phyloP scores from a whole-genome alignment of 2,797 vertebrate genomes.

The Arremon brunneinucha region DNA sequence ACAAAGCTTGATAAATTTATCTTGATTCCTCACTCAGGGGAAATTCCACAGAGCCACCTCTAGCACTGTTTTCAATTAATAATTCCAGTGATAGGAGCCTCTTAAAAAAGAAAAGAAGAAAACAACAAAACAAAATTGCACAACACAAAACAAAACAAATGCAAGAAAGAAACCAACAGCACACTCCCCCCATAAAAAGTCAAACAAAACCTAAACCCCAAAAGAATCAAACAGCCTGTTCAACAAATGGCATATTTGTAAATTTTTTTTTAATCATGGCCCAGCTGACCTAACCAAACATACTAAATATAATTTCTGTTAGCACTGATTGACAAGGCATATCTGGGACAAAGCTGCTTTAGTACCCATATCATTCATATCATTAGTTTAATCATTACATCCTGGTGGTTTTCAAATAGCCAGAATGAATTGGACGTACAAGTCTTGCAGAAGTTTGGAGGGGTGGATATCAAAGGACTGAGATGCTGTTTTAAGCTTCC shows the following conservation, averaged over 20 bases:
- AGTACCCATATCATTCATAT: neutral
- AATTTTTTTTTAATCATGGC: neutral
- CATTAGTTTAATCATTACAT: neutral
- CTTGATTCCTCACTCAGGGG: neutral
- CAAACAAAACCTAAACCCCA: neutral
- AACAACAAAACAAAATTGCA: accelerated
- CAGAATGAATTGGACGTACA: neutral
- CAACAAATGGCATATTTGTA: neutral
- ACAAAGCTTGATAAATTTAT: neutral
- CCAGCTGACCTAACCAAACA: neutral
- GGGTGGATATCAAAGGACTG: neutral
- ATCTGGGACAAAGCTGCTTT: neutral
- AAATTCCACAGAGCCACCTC: neutral
- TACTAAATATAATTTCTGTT: neutral
- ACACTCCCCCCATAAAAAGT: accelerated
- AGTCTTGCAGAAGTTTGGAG: neutral
- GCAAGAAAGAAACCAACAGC: neutral
- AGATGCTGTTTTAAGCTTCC: neutral
- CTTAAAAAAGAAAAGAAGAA: neutral
- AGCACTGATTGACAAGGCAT: neutral
- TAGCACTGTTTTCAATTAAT: neutral
- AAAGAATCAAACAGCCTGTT: neutral
- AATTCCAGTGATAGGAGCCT: neutral
- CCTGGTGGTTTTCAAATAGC: neutral
- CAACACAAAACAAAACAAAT: neutral